Percentiles rank a stretch among this genome's conserved stretches.
These are phyloP conservation scores for Agrilus mali DNA, from an alignment of 2,888 invertebrate species.

Conservation along the genomic window DNA sequence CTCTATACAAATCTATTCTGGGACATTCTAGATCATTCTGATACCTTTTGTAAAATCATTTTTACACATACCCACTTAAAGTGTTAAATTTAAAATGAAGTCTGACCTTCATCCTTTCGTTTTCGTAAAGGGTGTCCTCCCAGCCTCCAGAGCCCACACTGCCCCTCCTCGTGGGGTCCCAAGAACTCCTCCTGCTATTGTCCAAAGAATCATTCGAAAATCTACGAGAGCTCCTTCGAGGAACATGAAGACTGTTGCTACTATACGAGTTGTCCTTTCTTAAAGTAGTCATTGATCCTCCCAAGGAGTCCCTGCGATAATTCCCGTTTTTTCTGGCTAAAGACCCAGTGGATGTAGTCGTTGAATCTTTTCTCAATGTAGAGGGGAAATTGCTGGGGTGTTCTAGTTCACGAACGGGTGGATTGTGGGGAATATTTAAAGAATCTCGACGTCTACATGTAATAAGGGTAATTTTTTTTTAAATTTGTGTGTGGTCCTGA, in stretches of 20 bases:
- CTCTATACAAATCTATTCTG: too few species aligned
- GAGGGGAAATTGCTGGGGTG: constrained; percentile 63
- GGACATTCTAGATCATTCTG: too few species aligned
- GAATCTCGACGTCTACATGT: constrained; percentile 53
- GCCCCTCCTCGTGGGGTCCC: constrained; percentile 54
- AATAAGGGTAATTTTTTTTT: not conserved
- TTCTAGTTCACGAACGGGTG: constrained; percentile 43
- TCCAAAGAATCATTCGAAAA: constrained; percentile 63
- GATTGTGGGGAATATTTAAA: constrained; percentile 43
- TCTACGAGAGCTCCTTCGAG: constrained; percentile 34
- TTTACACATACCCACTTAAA: too few species aligned
- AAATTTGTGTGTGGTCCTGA: not conserved
- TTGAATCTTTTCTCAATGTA: constrained; percentile 44
- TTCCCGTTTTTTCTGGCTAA: constrained; percentile 2
- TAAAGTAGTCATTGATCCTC: constrained; percentile 25
- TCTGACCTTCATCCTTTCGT: constrained; percentile 33
- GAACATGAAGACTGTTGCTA: constrained; percentile 8
- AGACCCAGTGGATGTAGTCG: constrained; percentile 16
- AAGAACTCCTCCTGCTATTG: constrained; percentile 49
- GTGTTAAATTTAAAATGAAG: not conserved
- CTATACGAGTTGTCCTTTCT: constrained; percentile 19
- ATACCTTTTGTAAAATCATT: not conserved
- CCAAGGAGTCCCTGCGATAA: constrained; percentile 11
- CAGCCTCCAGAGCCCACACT: constrained; percentile 46
- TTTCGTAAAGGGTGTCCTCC: constrained; percentile 49